Base-by-base conservation (phyloP, 2,888 invertebrate species). In the Cephus runcator region DNA sequence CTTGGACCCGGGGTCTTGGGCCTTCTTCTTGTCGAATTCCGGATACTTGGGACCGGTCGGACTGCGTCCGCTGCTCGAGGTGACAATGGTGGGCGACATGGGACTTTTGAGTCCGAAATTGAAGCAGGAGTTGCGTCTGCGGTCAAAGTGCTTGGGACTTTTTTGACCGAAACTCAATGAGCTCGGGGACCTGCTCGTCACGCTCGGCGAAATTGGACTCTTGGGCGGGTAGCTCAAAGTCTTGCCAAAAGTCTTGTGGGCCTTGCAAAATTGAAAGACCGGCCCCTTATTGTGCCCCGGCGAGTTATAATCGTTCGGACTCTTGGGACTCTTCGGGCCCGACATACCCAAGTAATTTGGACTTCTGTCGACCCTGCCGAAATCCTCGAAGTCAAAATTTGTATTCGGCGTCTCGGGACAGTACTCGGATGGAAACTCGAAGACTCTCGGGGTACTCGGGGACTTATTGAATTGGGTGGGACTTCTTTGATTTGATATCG, bases 401-500 rank as follows among this genome's bases (percentile, higher is more conserved):
- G 84, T 84, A 75, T 87, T 88, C 0, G 85, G 85, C 3, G 88
- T 87, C 73, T 88, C 87, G 34, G 87, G 85, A 73, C 83, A 84
- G 40, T 83, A 87, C 73, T 89, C 87, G 1, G 88, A 85, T 4
- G 90, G 90, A 40, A 90, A 90, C 79, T 90, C 89, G 79, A 90
- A 91, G 23, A 90, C 88, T 3, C 88, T 83, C 0, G 94, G 94
- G 80, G 94, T 94, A 73, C 93, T 89, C 31, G 93, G 93, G 15
- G 93, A 93, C 80, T 93, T 92, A 84, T 93, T 92, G 81, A 93
- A 93, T 33, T 93, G 93, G 11, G 93, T 93, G 11, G 89, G 87
- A 85, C 94, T 94, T 12, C 93, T 93, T 30, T 93, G 93, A 1
- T 93, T 93, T 87, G 93, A 93, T 78, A 93, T 93, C 12, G 93